Base-by-base conservation (phyloP, 2,113 vertebrate species). In the Phocoena phocoena region DNA sequence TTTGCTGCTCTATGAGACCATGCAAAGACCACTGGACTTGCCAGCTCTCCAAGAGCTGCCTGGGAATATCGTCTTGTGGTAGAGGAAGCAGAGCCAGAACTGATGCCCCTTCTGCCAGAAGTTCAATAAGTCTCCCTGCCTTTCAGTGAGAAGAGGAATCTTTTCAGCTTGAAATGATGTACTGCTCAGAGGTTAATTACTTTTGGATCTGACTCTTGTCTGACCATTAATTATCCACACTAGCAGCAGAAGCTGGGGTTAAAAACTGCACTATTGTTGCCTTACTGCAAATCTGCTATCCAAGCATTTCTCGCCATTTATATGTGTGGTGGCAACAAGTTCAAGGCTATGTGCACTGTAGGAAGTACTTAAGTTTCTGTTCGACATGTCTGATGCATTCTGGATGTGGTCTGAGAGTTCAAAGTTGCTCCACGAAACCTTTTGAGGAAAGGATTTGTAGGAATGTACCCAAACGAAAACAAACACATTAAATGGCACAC, bases 141-240 rank as follows among this genome's bases (percentile, higher is more conserved):
- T 89, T 96, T 86, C 68, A 41, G 18, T 23, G 18, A 80, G 47
- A 86, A 85, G 82, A 96, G 68, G 67, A 55, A 53, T 21, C n/a
- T 88, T 68, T 94, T 88, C 85, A 71, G 70, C 36, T 87, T 96
- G 74, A 65, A 83, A 93, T 41, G 33, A 88, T 93, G 89, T 12
- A 44, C 73, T 70, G 55, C 82, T 88, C 60, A 50, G 67, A 68
- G 33, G 44, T 79, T 31, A 90, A 55, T 28, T 65, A 73, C 41
- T 70, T 20, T 23, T 36, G 58, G 50, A 50, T 55, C 79, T 23
- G 74, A 70, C 50, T 86, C 21, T 62, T 1, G 14, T 44, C 33
- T 84, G 25, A 44, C 13, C 10, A 44, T 79, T 44, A 62, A 62
- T 83, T 36, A 63, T 28, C 55, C 25, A 25, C 28, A 33, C 36